Evolutionary conservation across 2,113 vertebrate species (phyloP).

Genomic region (Toxotes chatareus): DNA sequence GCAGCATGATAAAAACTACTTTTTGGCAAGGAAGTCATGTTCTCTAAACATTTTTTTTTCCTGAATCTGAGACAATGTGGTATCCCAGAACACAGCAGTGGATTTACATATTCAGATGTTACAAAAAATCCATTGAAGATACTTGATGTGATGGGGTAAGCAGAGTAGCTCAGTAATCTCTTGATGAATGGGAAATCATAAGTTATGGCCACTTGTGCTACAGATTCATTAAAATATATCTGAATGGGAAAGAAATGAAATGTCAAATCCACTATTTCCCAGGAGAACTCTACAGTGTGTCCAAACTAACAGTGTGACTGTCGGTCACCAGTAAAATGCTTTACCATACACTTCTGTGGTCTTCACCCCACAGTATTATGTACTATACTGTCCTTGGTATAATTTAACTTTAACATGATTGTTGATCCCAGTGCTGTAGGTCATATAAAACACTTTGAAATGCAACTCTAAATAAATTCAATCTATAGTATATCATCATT

Average conservation of each 20-base stretch:
- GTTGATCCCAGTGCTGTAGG: slow-evolving; percentile 20
- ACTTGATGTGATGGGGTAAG: neutral
- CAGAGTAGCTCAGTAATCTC: slow-evolving; percentile 22
- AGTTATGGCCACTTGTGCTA: neutral
- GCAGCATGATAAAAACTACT: neutral
- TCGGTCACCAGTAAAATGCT: neutral
- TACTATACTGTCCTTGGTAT: slow-evolving; percentile 39
- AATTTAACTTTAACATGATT: slow-evolving; percentile 20
- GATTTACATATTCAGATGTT: neutral
- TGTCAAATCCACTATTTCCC: neutral
- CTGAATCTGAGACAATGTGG: neutral
- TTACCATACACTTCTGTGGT: neutral
- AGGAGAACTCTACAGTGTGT: neutral
- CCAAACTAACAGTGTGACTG: neutral
- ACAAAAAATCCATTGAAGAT: neutral
- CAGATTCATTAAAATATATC: slow-evolving; percentile 19
- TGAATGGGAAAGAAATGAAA: slow-evolving; percentile 10
- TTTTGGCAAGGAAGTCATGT: neutral
- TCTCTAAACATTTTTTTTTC: neutral
- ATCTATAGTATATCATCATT: slow-evolving; percentile 26
- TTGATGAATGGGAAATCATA: slow-evolving; percentile 15
- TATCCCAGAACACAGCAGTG: neutral
- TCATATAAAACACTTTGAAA: slow-evolving; percentile 38
- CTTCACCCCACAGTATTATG: neutral
- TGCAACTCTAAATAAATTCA: slow-evolving; percentile 42